phyloP scores from a whole-genome alignment of 2,797 vertebrate genomes.

The Sardinella longiceps region DNA sequence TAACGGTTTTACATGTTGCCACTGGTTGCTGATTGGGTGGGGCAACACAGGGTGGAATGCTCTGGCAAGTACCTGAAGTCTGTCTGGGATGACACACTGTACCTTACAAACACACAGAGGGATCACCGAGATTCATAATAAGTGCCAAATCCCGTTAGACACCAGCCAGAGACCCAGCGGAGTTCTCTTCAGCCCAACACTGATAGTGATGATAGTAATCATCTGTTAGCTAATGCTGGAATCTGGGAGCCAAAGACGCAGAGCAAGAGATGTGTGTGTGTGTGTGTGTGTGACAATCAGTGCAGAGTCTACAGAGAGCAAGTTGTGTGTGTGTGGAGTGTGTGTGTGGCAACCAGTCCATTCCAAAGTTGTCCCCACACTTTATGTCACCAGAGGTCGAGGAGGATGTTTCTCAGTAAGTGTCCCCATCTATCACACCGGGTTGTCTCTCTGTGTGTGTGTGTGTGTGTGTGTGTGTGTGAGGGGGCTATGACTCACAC shows the following conservation, averaged over 20 bases:
- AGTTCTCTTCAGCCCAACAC: neutral
- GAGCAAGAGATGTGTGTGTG: neutral
- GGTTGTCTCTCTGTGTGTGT: neutral
- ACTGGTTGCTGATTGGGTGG: neutral
- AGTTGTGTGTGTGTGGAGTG: neutral
- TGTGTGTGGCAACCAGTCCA: neutral
- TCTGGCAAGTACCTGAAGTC: neutral
- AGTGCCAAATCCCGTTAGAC: neutral
- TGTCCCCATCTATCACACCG: neutral
- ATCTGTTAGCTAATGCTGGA: neutral
- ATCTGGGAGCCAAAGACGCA: neutral
- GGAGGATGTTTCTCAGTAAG: neutral
- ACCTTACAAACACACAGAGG: neutral
- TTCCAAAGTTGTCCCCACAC: neutral
- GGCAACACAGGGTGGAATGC: neutral
- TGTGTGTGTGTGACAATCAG: neutral
- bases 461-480: neutral
- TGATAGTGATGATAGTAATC: too few species aligned
- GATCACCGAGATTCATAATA: neutral
- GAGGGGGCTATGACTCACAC: neutral
- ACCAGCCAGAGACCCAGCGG: neutral
- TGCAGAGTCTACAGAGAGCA: neutral
- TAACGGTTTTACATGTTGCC: neutral
- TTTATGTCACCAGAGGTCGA: conserved; percentile 10
- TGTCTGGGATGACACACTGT: neutral